Evolutionary conservation across 2,797 vertebrate species (phyloP).

Genomic region (Carcharodon carcharias): DNA sequence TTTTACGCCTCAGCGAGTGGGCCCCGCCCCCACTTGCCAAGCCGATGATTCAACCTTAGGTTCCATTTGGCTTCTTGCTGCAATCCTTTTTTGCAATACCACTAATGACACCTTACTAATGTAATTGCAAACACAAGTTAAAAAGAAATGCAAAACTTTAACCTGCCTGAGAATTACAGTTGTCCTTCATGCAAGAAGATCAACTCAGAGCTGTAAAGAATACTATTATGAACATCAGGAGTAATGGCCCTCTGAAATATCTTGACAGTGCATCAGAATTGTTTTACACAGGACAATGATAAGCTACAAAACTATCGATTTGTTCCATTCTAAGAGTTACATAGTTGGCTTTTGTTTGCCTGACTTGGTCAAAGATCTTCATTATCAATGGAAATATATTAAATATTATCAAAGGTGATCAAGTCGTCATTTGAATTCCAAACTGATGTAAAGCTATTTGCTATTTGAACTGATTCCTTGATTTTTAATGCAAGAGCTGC

Average conservation of each 20-base stretch:
- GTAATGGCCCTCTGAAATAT: not conserved
- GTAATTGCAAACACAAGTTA: not conserved
- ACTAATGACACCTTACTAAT: not conserved
- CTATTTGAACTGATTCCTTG: not conserved
- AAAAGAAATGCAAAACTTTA: not conserved
- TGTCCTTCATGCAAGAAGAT: not conserved
- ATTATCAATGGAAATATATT: slow-evolving; percentile 10
- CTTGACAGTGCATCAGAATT: not conserved
- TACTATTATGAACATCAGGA: not conserved
- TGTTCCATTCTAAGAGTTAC: not conserved
- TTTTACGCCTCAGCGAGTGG: too few relatives aligned
- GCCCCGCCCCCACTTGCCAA: too few relatives aligned
- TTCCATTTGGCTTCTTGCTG: not conserved
- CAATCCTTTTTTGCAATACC: not conserved
- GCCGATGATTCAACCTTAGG: too few relatives aligned
- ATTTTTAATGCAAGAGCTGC: slow-evolving; percentile 4
- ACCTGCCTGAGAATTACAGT: not conserved
- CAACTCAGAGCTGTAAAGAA: not conserved
- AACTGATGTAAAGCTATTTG: not conserved
- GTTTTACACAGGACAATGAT: not conserved
- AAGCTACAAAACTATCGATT: not conserved
- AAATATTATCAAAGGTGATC: slow-evolving; percentile 12
- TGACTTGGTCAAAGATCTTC: not conserved
- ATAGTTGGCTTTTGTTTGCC: not conserved
- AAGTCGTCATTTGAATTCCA: slow-evolving; percentile 11